Conservation (phyloP, 2,113 vertebrate genomes). For the Notechis scutatus region DNA sequence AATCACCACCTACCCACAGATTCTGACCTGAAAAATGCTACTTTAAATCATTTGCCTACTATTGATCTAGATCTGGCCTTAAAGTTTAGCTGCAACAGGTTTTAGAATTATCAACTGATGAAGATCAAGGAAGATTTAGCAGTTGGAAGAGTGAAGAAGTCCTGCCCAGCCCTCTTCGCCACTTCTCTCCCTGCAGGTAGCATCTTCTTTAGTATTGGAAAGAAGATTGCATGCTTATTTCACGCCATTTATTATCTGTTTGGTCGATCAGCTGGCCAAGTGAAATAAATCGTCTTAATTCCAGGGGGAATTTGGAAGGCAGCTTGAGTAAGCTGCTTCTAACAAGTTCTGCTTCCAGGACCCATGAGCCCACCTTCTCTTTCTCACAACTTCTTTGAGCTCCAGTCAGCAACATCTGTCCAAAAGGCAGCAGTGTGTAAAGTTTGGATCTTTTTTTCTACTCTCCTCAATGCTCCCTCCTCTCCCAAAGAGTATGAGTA, state of each 20-base stretch:
- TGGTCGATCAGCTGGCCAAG: neutral
- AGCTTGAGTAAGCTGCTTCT: neutral
- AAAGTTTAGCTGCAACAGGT: neutral
- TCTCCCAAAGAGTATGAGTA: neutral
- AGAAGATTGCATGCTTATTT: neutral
- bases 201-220: neutral
- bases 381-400: neutral
- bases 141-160: no score
- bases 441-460: neutral
- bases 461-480: neutral
- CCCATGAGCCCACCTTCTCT: neutral
- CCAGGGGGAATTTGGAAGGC: neutral
- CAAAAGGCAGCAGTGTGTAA: neutral
- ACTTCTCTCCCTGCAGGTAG: neutral
- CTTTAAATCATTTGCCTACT: neutral
- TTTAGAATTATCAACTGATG: neutral
- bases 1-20: neutral
- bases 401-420: neutral
- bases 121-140: neutral
- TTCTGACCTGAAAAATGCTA: neutral
- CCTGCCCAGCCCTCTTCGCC: neutral
- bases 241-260: neutral
- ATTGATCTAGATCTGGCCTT: neutral
- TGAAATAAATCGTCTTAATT: neutral
- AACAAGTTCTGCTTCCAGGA: neutral